These are phyloP conservation scores for Chlamydotis undulata DNA, from an alignment of 2,113 vertebrate genomes.

Conservation along the genomic window DNA sequence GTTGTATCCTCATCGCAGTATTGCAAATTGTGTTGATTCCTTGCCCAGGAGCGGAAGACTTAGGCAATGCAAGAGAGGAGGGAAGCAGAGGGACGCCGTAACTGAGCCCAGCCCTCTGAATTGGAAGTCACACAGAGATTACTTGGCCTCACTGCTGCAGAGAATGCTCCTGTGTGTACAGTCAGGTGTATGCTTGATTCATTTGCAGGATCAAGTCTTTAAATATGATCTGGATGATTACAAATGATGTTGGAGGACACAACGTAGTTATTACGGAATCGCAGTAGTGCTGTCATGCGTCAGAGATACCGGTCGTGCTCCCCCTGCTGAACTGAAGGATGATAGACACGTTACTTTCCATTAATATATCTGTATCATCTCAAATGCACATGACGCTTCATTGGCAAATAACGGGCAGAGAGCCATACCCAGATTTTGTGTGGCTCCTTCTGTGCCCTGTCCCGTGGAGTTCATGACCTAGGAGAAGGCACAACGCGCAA, in stretches of 20 bases:
- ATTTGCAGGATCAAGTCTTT: neutral
- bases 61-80: neutral
- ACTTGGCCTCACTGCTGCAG: neutral
- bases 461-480: fast-evolving
- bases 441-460: neutral
- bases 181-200: neutral
- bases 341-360: neutral
- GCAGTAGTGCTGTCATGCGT: neutral
- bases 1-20: neutral
- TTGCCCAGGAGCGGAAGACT: neutral
- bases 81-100: fast-evolving
- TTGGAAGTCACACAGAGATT: neutral
- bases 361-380: fast-evolving
- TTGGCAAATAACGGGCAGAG: neutral
- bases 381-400: neutral
- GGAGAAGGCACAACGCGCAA: fast-evolving
- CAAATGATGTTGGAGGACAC: fast-evolving
- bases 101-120: neutral
- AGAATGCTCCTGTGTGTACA: neutral
- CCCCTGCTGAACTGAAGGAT: neutral
- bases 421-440: fast-evolving
- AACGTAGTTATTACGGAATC: neutral
- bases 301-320: neutral
- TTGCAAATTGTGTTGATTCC: neutral
- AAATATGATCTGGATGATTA: fast-evolving